A percentile compares a stretch with the other conserved stretches of the same genome.
phyloP scores from a whole-genome alignment of 1,140 invertebrate genomes.

The Ditylenchus dipsaci region DNA sequence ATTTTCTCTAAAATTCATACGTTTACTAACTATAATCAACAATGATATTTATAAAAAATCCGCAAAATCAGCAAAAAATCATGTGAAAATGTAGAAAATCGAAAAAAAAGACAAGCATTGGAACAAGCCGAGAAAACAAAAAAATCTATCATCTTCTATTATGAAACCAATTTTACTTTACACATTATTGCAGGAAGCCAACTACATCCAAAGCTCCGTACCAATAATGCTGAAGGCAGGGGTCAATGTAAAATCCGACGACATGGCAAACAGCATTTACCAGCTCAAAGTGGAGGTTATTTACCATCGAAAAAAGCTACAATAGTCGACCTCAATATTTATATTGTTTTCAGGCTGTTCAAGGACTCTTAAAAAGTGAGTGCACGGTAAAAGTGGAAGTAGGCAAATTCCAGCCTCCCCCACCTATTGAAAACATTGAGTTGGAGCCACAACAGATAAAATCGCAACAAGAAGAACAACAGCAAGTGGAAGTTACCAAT shows the following conservation, averaged over 20 bases:
- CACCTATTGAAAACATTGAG: background rate
- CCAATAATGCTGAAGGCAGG: conserved; percentile 24
- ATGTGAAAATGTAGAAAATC: too few species aligned
- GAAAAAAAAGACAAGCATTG: too few species aligned
- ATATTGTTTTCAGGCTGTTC: background rate
- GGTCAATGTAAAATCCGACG: background rate
- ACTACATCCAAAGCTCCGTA: conserved; percentile 21
- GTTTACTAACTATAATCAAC: too few species aligned
- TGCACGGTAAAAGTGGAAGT: background rate
- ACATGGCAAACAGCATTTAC: conserved; percentile 26
- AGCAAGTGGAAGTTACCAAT: too few species aligned
- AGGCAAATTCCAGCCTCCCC: background rate
- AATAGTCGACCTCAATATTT: background rate
- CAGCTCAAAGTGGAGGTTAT: conserved; percentile 16
- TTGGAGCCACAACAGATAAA: too few species aligned
- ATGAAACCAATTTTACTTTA: too few species aligned
- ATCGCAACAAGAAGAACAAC: too few species aligned
- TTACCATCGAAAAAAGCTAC: background rate
- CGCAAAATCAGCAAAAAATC: too few species aligned
- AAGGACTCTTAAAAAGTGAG: background rate
- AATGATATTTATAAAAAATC: too few species aligned
- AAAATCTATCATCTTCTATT: too few species aligned
- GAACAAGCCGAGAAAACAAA: too few species aligned
- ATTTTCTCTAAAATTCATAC: too few species aligned
- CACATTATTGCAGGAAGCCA: conserved; percentile 18